Conservation (phyloP, 2,797 vertebrate genomes). For the Uromys caudimaculatus region DNA sequence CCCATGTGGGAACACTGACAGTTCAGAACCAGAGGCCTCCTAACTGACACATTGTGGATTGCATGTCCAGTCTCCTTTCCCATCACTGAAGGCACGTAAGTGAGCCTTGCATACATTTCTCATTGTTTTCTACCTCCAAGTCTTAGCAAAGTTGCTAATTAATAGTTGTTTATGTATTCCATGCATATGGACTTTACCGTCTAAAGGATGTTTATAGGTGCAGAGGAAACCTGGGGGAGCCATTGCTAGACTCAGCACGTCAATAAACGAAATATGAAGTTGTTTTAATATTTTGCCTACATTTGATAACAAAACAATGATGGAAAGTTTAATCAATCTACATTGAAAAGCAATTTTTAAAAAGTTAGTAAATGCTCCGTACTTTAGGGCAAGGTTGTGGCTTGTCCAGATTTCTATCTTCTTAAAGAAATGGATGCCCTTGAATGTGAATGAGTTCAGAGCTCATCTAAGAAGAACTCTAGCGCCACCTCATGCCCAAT, state of each 20-base stretch:
- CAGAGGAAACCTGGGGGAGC: not conserved
- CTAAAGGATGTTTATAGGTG: not conserved
- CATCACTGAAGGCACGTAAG: not conserved
- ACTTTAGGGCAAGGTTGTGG: constrained; percentile 5
- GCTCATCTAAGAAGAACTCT: not conserved
- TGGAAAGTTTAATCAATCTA: not conserved
- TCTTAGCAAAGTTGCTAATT: not conserved
- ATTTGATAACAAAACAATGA: not conserved
- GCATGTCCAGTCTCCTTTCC: not conserved
- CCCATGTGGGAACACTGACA: not conserved
- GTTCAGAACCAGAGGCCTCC: not conserved
- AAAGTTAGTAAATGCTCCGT: not conserved
- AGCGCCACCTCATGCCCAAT: constrained; percentile 65
- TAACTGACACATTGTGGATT: not conserved
- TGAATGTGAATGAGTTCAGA: not conserved
- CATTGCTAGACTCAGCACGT: not conserved
- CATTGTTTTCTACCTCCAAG: not conserved
- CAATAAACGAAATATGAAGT: not conserved
- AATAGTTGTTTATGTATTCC: not conserved
- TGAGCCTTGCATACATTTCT: not conserved
- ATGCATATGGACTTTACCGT: not conserved
- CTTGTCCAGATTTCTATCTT: not conserved
- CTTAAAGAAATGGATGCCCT: not conserved
- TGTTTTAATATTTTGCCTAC: constrained; percentile 46
- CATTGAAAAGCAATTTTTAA: not conserved